A percentile compares a stretch with the other conserved stretches of the same genome.
Evolutionary conservation across 1,140 invertebrate species (phyloP).

Genomic region (Pachypeltis micranthus): DNA sequence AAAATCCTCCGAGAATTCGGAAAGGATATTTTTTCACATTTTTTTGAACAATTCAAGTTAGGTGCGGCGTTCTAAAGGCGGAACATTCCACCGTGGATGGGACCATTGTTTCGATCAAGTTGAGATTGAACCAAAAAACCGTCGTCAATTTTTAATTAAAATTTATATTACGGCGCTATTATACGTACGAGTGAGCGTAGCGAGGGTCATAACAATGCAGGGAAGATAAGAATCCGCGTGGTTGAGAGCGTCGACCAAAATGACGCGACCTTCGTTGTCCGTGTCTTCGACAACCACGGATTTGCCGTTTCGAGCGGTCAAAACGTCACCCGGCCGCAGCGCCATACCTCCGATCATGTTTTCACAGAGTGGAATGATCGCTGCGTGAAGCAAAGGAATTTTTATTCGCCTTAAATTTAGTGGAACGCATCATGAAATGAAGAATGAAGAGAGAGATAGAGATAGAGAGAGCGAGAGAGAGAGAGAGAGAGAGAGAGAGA

Average conservation of each 20-base stretch:
- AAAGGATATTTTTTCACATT: no score
- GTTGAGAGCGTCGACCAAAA: slow-evolving; percentile 48
- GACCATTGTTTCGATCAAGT: not conserved
- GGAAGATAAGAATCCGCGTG: slow-evolving; percentile 39
- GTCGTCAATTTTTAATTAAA: no score
- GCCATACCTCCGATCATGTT: slow-evolving; percentile 74
- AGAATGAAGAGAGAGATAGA: no score
- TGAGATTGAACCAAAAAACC: not conserved
- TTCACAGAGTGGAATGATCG: slow-evolving; percentile 70
- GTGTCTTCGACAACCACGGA: slow-evolving; percentile 54
- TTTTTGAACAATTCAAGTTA: no score
- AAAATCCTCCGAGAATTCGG: no score
- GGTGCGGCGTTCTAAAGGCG: not conserved
- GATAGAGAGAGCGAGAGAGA: no score
- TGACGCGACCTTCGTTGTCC: slow-evolving; percentile 52
- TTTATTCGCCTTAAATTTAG: no score
- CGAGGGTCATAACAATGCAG: slow-evolving; percentile 45
- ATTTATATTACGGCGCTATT: not conserved
- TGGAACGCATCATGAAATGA: no score
- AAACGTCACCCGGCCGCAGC: slow-evolving; percentile 74
- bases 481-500: no score
- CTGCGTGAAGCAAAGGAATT: slow-evolving; percentile 1
- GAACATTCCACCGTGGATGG: not conserved
- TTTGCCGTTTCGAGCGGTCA: slow-evolving; percentile 69
- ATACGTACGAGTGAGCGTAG: slow-evolving; percentile 44